phyloP scores from a whole-genome alignment of 2,113 vertebrate species.

The Phocoena phocoena region DNA sequence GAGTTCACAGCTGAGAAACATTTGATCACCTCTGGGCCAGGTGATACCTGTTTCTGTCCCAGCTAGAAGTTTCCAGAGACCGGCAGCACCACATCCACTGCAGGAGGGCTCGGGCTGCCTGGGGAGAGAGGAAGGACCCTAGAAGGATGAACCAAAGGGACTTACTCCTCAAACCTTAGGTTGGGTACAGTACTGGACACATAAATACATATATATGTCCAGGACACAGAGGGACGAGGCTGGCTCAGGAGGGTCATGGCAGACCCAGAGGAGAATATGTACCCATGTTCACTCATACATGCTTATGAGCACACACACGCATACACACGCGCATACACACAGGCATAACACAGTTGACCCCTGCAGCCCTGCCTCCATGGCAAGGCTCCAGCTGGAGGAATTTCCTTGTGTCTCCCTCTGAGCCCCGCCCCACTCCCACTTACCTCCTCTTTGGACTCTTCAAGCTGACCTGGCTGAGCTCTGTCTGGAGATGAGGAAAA shows the following conservation, averaged over 20 bases:
- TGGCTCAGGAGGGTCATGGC: not conserved
- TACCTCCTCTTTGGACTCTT: not conserved
- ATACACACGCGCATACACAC: not conserved
- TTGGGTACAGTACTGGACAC: not conserved
- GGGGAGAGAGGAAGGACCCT: not conserved
- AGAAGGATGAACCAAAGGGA: not conserved
- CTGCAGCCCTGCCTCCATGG: not conserved
- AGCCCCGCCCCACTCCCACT: not conserved
- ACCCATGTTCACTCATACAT: too few relatives aligned
- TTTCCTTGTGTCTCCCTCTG: not conserved
- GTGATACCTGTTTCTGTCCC: not conserved
- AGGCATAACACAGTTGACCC: too few relatives aligned
- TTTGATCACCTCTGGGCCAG: not conserved
- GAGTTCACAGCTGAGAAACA: not conserved
- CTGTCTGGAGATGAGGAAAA: conserved; percentile 52
- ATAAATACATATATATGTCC: not conserved
- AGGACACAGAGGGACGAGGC: not conserved
- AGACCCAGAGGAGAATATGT: not conserved
- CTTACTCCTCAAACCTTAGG: not conserved
- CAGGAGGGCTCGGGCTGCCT: too few relatives aligned
- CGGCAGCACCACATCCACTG: too few relatives aligned
- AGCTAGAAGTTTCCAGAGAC: not conserved
- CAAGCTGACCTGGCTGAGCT: conserved; percentile 43
- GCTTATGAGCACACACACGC: not conserved
- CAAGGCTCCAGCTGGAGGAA: not conserved